phyloP scores from a whole-genome alignment of 1,140 invertebrate species.

The Vollenhovia emeryi region DNA sequence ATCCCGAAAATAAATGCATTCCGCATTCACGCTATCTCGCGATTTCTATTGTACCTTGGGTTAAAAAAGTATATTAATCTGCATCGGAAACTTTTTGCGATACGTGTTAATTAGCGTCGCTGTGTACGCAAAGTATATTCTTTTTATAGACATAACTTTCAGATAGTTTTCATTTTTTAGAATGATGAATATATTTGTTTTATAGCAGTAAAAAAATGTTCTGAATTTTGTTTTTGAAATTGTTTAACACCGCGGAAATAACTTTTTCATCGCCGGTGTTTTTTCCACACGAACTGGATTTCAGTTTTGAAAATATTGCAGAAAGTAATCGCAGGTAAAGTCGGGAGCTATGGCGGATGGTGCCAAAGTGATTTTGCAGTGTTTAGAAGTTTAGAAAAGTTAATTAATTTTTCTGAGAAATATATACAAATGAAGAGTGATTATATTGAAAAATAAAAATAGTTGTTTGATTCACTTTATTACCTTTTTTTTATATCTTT shows the following conservation, averaged over 20 bases:
- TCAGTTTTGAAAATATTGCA: not conserved
- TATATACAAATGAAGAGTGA: not conserved
- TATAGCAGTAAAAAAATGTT: not conserved
- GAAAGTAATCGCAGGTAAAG: not conserved
- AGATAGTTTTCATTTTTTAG: no score
- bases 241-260: not conserved
- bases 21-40: no score
- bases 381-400: not conserved
- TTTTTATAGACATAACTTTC: not conserved
- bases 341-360: not conserved
- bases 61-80: not conserved
- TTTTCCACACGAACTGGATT: not conserved
- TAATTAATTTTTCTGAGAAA: not conserved
- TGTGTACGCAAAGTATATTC: not conserved
- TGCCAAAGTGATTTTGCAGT: not conserved
- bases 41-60: not conserved
- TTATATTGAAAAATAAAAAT: not conserved
- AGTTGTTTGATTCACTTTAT: not conserved
- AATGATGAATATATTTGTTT: not conserved
- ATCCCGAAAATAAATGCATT: constrained; percentile 29
- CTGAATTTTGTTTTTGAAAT: not conserved
- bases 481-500: not conserved
- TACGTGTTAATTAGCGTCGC: not conserved
- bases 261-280: not conserved
- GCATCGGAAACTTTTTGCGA: not conserved